These are phyloP conservation scores for Agrochola macilenta DNA, from an alignment of 2,888 invertebrate genomes.

Conservation along the genomic window DNA sequence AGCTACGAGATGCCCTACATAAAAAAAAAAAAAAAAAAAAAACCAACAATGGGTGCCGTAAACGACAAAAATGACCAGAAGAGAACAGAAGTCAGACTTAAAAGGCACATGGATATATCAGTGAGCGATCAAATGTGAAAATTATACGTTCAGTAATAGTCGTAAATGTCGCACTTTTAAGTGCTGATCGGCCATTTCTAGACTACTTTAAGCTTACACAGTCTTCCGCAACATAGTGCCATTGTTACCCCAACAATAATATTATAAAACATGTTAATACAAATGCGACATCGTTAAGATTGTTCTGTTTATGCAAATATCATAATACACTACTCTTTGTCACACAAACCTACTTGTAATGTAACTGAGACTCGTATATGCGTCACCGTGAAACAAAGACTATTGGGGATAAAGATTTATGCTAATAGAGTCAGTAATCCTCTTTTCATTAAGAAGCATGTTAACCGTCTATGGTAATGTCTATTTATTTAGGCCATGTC, in stretches of 20 bases:
- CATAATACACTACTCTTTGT: constrained; percentile 63
- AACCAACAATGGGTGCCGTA: constrained; percentile 10
- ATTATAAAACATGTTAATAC: constrained; percentile 57
- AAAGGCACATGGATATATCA: constrained; percentile 48
- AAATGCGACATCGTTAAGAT: constrained; percentile 49
- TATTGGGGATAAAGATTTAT: constrained; percentile 50
- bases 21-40: too few species aligned
- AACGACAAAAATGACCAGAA: constrained; percentile 37
- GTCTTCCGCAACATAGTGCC: constrained; percentile 53
- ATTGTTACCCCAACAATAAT: constrained; percentile 43
- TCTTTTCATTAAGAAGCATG: constrained; percentile 43
- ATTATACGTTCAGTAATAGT: constrained; percentile 48
- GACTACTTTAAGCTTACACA: constrained; percentile 31
- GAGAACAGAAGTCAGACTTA: constrained; percentile 19
- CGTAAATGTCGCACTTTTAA: constrained; percentile 48
- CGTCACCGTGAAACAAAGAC: constrained; percentile 52
- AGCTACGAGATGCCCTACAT: too few species aligned
- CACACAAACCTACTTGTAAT: constrained; percentile 54
- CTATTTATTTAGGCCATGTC: constrained; percentile 53
- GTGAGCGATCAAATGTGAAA: constrained; percentile 57
- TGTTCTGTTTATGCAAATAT: constrained; percentile 59
- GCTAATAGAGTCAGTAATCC: constrained; percentile 52
- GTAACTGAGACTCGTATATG: constrained; percentile 56
- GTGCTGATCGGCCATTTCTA: constrained; percentile 47
- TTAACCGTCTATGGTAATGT: constrained; percentile 45